A percentile compares a stretch with the other conserved stretches of the same genome.
These are phyloP conservation scores for Chrosomus eos DNA, from an alignment of 2,797 vertebrate genomes.

Conservation along the genomic window DNA sequence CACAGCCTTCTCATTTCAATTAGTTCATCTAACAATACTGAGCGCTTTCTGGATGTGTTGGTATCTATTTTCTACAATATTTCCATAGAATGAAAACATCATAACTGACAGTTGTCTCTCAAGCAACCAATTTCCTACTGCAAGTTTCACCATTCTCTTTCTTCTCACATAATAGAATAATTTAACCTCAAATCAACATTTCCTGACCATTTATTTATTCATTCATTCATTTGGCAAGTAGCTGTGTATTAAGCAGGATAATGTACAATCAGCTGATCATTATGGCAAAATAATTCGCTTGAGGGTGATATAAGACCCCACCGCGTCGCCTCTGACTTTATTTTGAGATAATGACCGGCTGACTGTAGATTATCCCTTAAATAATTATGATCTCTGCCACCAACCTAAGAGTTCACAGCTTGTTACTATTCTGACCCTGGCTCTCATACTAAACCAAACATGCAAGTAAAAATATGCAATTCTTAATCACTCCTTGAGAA, in stretches of 20 bases:
- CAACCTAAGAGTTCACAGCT: neutral
- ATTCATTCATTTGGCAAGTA: conserved; percentile 1
- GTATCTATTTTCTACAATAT: no score
- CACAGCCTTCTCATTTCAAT: neutral
- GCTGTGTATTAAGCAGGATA: neutral
- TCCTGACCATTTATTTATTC: neutral
- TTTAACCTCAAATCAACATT: conserved; percentile 8
- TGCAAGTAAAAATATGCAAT: neutral
- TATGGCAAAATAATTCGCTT: neutral
- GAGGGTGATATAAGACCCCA: neutral
- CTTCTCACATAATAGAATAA: neutral
- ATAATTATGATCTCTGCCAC: neutral
- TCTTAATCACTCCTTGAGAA: neutral
- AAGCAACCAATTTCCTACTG: neutral
- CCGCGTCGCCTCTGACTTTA: neutral
- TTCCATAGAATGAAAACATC: neutral
- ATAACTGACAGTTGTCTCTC: neutral
- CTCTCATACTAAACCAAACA: conserved; percentile 11
- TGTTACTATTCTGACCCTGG: conserved; percentile 10
- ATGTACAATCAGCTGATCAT: neutral
- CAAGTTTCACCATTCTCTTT: neutral
- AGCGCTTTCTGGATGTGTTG: neutral
- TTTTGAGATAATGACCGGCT: neutral
- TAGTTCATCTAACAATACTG: neutral
- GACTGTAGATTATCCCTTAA: neutral